Evolutionary conservation across 2,888 invertebrate species (phyloP).

Genomic region (Blera fallax): DNA sequence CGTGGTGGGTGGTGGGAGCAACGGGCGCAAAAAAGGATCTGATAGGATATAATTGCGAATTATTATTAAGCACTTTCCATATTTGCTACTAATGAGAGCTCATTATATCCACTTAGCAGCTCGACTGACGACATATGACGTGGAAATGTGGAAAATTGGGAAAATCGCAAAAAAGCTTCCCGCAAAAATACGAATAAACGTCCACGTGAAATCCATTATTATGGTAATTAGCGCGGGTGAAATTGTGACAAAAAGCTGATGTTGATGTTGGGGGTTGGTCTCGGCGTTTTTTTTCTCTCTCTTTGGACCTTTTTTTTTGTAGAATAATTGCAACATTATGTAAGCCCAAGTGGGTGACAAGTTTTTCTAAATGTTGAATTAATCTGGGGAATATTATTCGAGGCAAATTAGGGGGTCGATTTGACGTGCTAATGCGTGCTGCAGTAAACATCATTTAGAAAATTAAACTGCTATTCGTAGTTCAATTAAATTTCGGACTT

Average conservation of each 20-base stretch:
- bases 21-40: conserved; percentile 54
- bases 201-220: conserved; percentile 68
- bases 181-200: conserved; percentile 45
- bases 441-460: neutral
- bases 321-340: neutral
- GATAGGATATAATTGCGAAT: conserved; percentile 69
- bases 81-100: conserved; percentile 71
- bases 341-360: conserved; percentile 9
- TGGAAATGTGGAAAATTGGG: conserved; percentile 57
- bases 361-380: conserved; percentile 10
- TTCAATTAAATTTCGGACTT: neutral
- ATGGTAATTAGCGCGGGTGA: conserved; percentile 60
- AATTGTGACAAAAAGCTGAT: conserved; percentile 31
- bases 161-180: conserved; percentile 41
- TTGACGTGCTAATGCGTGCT: neutral
- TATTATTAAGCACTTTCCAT: conserved; percentile 72
- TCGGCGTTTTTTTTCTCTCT: neutral
- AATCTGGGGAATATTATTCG: neutral
- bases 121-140: conserved; percentile 73
- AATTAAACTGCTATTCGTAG: neutral
- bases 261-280: neutral
- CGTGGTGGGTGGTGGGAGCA: neutral
- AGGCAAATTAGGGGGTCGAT: neutral
- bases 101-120: conserved; percentile 72
- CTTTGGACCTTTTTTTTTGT: neutral